Percentiles rank a stretch among this genome's conserved stretches.
These are phyloP conservation scores for Nyctibius bracteatus DNA, from an alignment of 2,113 vertebrate species.

Conservation along the genomic window DNA sequence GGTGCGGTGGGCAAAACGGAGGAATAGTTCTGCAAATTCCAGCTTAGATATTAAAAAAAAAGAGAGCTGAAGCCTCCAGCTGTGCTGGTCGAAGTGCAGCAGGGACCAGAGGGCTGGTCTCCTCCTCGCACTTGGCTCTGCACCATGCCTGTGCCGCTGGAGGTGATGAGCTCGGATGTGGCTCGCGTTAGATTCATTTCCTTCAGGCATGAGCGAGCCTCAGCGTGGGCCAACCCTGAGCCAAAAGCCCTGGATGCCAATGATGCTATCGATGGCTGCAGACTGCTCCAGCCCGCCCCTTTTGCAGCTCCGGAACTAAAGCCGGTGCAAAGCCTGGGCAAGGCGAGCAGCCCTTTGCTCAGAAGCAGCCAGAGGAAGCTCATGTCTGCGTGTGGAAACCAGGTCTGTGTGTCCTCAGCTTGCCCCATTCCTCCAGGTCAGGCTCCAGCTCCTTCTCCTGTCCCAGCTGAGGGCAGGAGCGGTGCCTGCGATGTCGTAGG, in stretches of 20 bases:
- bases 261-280: not conserved
- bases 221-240: not conserved
- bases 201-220: not conserved
- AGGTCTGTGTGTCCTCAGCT: not conserved
- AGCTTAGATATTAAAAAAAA: not conserved
- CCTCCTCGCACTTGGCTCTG: not conserved
- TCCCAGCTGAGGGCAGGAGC: not conserved
- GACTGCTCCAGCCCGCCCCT: not conserved
- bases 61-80: not conserved
- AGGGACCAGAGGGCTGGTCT: not conserved
- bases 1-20: accelerated
- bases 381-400: not conserved
- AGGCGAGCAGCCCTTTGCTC: not conserved
- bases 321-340: accelerated
- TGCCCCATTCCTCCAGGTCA: not conserved
- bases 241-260: not conserved
- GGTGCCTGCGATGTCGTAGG: accelerated
- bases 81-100: not conserved
- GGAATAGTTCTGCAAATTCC: not conserved
- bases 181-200: not conserved
- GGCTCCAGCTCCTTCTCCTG: not conserved
- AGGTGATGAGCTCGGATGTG: not conserved
- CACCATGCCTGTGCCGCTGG: not conserved
- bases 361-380: not conserved
- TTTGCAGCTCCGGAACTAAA: not conserved